These are phyloP conservation scores for Falco biarmicus DNA, from an alignment of 2,797 vertebrate species.

Conservation along the genomic window DNA sequence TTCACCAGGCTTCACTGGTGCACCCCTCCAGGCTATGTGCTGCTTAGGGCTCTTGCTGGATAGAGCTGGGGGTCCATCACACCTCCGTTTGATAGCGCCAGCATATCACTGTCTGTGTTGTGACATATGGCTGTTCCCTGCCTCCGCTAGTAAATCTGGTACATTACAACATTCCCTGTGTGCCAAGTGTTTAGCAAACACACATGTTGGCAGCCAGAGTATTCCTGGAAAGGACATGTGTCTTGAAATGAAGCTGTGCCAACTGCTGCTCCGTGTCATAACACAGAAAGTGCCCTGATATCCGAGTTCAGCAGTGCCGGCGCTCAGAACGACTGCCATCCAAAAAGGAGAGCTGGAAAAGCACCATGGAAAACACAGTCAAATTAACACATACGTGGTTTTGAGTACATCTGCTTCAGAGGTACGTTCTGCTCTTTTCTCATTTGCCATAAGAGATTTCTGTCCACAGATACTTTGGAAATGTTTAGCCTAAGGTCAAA, in stretches of 20 bases:
- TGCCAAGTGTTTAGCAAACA: constrained; percentile 49
- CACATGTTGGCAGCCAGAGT: constrained; percentile 7
- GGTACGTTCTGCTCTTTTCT: not conserved
- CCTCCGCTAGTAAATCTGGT: constrained; percentile 34
- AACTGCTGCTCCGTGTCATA: constrained; percentile 18
- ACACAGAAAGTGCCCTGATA: not conserved
- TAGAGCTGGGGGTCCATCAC: not conserved
- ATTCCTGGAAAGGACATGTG: constrained; percentile 37
- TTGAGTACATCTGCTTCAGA: not conserved
- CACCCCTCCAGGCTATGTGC: not conserved
- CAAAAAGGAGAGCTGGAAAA: constrained; percentile 37
- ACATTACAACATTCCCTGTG: constrained; percentile 1
- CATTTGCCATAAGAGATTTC: not conserved
- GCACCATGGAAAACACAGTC: not conserved
- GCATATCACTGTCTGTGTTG: not conserved
- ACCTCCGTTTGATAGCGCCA: not conserved
- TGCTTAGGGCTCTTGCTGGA: not conserved
- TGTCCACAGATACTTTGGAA: not conserved
- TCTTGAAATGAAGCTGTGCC: constrained; percentile 57
- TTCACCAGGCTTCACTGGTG: not conserved
- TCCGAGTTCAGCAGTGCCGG: not conserved
- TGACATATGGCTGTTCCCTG: constrained; percentile 43
- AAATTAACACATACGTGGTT: not conserved
- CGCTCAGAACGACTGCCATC: not conserved
- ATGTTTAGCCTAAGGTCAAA: not conserved